Conservation (phyloP, 2,797 vertebrate species). For the Chiloscyllium punctatum region DNA sequence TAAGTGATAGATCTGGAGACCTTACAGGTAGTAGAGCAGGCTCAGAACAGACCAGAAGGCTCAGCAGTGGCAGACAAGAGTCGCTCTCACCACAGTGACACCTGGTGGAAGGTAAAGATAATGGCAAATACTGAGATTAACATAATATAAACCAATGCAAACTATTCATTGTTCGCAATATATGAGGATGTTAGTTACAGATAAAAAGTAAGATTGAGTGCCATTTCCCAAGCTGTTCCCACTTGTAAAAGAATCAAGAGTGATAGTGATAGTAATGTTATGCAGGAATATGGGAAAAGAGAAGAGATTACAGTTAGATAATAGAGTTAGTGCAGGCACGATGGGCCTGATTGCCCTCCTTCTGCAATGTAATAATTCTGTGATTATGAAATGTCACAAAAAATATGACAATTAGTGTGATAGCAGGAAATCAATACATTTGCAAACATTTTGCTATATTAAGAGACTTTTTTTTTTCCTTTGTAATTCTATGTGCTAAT, state of each 20-base stretch:
- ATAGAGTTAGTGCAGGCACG: no score
- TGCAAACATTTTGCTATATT: background rate
- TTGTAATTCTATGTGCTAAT: background rate
- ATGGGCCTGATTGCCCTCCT: no score
- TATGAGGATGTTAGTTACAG: background rate
- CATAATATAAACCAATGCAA: background rate
- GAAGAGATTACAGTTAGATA: no score
- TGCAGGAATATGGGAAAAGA: no score
- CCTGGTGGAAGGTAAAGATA: background rate
- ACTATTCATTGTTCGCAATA: background rate
- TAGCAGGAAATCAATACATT: background rate
- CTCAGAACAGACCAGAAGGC: background rate
- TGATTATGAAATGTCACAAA: background rate
- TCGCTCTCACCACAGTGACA: background rate
- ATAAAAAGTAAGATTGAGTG: background rate
- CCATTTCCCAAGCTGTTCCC: background rate
- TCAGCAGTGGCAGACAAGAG: background rate
- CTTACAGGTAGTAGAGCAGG: background rate
- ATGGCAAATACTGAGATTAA: background rate
- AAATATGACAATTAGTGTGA: background rate
- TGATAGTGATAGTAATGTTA: no score
- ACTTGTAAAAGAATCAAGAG: no score
- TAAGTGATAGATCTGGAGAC: background rate
- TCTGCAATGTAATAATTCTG: no score
- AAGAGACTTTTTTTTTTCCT: background rate